Base-by-base conservation (phyloP, 2,797 vertebrate genomes). In the Setipinna tenuifilis region DNA sequence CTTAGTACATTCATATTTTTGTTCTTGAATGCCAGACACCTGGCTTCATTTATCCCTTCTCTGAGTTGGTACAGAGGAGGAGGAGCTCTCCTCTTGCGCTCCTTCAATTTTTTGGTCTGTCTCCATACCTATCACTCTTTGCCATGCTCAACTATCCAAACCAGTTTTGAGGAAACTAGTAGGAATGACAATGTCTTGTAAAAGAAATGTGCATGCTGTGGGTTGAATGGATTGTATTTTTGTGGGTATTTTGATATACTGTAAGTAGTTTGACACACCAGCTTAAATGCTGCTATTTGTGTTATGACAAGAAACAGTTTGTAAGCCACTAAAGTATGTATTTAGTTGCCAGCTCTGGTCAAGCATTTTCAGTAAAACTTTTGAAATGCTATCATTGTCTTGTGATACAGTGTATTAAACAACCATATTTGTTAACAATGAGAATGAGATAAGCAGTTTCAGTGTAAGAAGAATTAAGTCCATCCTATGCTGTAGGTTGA, bases 21-120 rank as follows among this genome's bases (percentile, higher is more conserved):
- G 84, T 65, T 88, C 82, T 86, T 80, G 80, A 57, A 86, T 75
- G 87, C 57, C 88, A 87, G 86, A 87, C 28, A 41, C 85, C 57
- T 6, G 83, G 82, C 71, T 90, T 88, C 50, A 83, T 90, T 92
- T 89, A 86, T 86, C 87, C 48, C 5, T 61, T 68, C 41, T 78
- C 83, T 81, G 68, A 71, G 83, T 81, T 61, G 80, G 75, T 88
- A 85, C 71, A 19, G 44, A 28, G 85, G 83, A 75, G 83, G 83
- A 75, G 58, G 62, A 59, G 80, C 71, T 44, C 71, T 78, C 31
- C 7, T 21, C 71, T 3, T 78, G 31, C 31, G 41, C 31, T 44
- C 71, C 17, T 6, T 78, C 35, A 6, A 10, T 41, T 44, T 44
- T 11, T 78, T 7, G 2, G 71, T 16, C 71, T 78, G 31, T 21